Conservation (phyloP, 2,113 vertebrate genomes). For the Mandrillus leucophaeus region DNA sequence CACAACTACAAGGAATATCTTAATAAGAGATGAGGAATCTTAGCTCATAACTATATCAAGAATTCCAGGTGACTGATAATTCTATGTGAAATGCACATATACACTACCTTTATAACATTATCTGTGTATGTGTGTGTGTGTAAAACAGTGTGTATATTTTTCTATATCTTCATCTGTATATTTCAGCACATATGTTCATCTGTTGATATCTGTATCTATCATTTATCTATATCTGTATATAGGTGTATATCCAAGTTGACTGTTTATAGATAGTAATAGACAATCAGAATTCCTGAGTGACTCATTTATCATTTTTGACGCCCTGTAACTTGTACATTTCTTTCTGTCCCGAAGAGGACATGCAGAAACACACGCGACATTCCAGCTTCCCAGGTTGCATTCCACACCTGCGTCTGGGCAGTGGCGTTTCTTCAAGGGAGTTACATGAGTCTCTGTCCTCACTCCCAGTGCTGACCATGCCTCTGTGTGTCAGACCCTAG, state of each 20-base stretch:
- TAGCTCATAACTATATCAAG: not conserved
- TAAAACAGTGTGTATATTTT: not conserved
- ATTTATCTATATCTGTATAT: not conserved
- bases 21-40: not conserved
- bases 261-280: not conserved
- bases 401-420: not conserved
- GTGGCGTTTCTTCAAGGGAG: not conserved
- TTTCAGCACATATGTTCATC: too few species aligned
- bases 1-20: not conserved
- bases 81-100: not conserved
- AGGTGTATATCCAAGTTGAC: not conserved
- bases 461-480: not conserved
- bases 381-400: not conserved
- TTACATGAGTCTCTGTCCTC: not conserved
- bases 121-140: too few species aligned
- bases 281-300: not conserved
- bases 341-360: not conserved
- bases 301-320: not conserved
- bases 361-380: fast-evolving
- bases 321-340: not conserved
- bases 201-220: not conserved
- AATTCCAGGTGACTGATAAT: not conserved
- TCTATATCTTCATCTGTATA: not conserved
- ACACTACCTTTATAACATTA: not conserved
- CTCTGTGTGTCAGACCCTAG: too few species aligned